Evolutionary conservation across 1,140 invertebrate species (phyloP).

Genomic region (Lepidotrigona ventralis): DNA sequence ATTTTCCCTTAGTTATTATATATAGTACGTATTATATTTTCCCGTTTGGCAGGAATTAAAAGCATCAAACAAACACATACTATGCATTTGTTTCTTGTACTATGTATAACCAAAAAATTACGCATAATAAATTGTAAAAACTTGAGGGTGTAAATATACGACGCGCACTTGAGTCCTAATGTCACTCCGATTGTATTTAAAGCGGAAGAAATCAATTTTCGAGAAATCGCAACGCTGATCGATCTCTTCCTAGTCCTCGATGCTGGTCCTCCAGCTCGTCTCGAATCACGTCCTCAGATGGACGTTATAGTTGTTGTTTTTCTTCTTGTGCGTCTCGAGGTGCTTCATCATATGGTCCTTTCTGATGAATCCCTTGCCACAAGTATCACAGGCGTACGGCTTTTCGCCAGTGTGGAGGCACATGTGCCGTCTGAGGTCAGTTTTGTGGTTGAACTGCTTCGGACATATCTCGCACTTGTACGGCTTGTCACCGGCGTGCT

Average conservation of each 20-base stretch:
- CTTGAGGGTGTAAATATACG: neutral
- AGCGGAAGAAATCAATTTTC: neutral
- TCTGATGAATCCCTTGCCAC: constrained; percentile 94
- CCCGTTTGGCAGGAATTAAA: no score
- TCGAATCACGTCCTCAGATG: constrained; percentile 41
- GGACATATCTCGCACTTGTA: constrained; percentile 93
- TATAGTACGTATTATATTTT: neutral
- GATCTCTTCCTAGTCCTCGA: neutral
- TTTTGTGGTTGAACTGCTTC: constrained; percentile 95
- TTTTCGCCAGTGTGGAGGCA: constrained; percentile 91
- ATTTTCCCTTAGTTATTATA: constrained; percentile 2
- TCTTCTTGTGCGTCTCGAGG: constrained; percentile 89
- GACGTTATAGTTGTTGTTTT: constrained; percentile 56
- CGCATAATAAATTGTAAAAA: constrained; percentile 34
- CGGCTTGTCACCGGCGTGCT: constrained; percentile 92
- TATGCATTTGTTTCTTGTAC: no score
- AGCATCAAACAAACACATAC: fast-evolving
- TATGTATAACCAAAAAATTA: neutral
- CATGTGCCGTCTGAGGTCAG: constrained; percentile 93
- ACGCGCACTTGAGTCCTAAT: neutral
- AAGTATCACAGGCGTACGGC: constrained; percentile 89
- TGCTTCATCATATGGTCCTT: constrained; percentile 98
- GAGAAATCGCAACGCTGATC: neutral
- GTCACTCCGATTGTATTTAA: constrained; percentile 11
- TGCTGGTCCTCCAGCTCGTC: no score